Evolutionary conservation across 2,888 invertebrate species (phyloP).

Genomic region (Siphlonurus alternatus): DNA sequence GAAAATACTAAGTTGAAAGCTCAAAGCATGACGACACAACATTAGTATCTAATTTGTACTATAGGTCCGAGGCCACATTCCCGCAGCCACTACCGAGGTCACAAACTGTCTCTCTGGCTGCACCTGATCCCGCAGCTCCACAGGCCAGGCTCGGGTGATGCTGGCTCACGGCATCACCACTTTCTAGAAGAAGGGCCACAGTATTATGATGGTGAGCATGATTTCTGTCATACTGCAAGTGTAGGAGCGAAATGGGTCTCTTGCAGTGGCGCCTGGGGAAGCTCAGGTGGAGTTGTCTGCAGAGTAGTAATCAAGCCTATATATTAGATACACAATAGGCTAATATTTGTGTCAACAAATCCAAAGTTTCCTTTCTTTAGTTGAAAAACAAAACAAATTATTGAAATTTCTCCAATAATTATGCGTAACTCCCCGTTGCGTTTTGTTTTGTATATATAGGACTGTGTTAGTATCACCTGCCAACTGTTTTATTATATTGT

Average conservation of each 20-base stretch:
- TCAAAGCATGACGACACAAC: not conserved
- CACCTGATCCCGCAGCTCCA: constrained; percentile 82
- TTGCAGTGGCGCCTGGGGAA: not conserved
- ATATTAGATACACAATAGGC: too few relatives aligned
- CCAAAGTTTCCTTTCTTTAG: too few relatives aligned
- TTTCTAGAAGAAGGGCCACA: constrained; percentile 63
- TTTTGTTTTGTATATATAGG: too few relatives aligned
- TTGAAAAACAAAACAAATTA: too few relatives aligned
- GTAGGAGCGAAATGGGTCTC: not conserved
- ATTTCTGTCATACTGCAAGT: too few relatives aligned
- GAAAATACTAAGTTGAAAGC: too few relatives aligned
- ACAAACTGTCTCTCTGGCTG: constrained; percentile 86
- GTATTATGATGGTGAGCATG: constrained; percentile 54
- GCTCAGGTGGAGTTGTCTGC: not conserved
- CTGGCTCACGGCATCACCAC: constrained; percentile 76
- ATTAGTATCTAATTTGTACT: not conserved
- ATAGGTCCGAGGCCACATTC: constrained; percentile 56
- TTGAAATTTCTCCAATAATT: too few relatives aligned
- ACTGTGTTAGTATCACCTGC: too few relatives aligned
- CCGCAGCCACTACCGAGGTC: constrained; percentile 82
- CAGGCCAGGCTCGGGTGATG: constrained; percentile 64
- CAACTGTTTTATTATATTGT: too few relatives aligned
- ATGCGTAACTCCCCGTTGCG: too few relatives aligned
- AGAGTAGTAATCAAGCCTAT: too few relatives aligned
- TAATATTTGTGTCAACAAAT: too few relatives aligned